Percentiles rank a stretch among this genome's conserved stretches.
Evolutionary conservation across 1,140 invertebrate species (phyloP).

Genomic region (Scaptomyza pallida): DNA sequence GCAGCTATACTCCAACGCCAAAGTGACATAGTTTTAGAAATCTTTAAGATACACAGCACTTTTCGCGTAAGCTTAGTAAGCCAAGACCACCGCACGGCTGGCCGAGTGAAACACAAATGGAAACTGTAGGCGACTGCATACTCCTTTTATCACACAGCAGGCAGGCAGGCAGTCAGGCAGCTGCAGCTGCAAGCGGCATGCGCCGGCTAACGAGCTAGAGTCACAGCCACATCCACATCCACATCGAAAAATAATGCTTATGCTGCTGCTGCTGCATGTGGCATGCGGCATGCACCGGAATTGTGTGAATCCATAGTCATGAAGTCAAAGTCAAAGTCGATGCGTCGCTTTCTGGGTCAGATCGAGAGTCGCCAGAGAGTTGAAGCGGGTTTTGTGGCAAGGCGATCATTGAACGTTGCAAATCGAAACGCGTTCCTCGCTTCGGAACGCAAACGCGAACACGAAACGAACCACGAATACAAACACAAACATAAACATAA

Average conservation of each 20-base stretch:
- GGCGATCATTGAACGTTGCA: conserved; percentile 47
- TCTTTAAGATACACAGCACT: not conserved
- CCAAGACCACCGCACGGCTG: conserved; percentile 59
- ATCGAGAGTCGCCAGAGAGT: conserved; percentile 16
- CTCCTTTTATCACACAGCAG: conserved; percentile 70
- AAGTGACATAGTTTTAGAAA: conserved; percentile 16
- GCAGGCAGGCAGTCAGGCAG: conserved; percentile 2
- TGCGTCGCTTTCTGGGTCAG: conserved; percentile 71
- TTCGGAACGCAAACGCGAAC: conserved; percentile 39
- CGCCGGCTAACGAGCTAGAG: conserved; percentile 25
- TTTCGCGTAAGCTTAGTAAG: not conserved
- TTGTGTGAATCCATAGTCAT: conserved; percentile 55
- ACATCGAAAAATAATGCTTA: conserved; percentile 56
- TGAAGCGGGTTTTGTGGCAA: conserved; percentile 33
- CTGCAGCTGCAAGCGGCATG: conserved; percentile 30
- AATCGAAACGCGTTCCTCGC: conserved; percentile 53
- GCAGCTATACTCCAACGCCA: conserved; percentile 38
- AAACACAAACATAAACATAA: no score
- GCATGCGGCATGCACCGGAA: conserved; percentile 60
- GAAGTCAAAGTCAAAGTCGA: conserved; percentile 26
- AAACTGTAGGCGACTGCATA: conserved; percentile 51
- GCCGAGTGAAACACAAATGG: conserved; percentile 69
- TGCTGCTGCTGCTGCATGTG: conserved; percentile 45
- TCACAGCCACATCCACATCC: conserved; percentile 1
- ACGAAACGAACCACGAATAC: conserved; percentile 2